A percentile compares a stretch with the other conserved stretches of the same genome.
Evolutionary conservation across 2,888 invertebrate genomes (phyloP).

Genomic region (Caenorhabditis sp.): DNA sequence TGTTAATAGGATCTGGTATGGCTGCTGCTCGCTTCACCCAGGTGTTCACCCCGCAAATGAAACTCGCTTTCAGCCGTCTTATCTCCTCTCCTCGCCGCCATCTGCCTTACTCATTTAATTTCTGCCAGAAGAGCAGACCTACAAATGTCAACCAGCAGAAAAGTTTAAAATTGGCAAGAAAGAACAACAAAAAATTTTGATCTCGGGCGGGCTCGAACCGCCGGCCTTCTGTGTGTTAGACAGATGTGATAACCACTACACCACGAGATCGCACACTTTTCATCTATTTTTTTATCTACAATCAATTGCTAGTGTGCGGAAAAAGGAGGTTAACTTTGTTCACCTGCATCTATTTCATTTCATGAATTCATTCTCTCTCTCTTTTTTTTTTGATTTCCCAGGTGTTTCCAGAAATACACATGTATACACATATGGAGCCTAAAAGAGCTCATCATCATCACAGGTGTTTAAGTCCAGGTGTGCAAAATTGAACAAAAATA

Average conservation of each 20-base stretch:
- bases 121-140: background rate
- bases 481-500: background rate
- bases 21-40: background rate
- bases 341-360: background rate
- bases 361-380: too few relatives aligned
- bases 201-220: conserved; percentile 68
- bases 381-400: background rate
- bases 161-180: too few relatives aligned
- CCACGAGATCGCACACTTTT: conserved; percentile 50
- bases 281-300: background rate
- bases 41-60: background rate
- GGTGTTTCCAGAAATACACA: background rate
- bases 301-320: background rate
- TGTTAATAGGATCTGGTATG: background rate
- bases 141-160: too few relatives aligned
- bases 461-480: conserved; percentile 1
- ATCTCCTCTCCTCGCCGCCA: background rate
- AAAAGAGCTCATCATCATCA: background rate
- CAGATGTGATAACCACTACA: conserved; percentile 69
- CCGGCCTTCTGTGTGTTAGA: conserved; percentile 69
- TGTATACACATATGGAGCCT: background rate
- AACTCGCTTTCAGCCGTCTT: background rate
- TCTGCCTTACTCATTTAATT: too few relatives aligned
- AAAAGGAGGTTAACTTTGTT: background rate
- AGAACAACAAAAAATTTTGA: conserved; percentile 26